Conservation (phyloP, 2,113 vertebrate genomes). For the Motacilla alba region DNA sequence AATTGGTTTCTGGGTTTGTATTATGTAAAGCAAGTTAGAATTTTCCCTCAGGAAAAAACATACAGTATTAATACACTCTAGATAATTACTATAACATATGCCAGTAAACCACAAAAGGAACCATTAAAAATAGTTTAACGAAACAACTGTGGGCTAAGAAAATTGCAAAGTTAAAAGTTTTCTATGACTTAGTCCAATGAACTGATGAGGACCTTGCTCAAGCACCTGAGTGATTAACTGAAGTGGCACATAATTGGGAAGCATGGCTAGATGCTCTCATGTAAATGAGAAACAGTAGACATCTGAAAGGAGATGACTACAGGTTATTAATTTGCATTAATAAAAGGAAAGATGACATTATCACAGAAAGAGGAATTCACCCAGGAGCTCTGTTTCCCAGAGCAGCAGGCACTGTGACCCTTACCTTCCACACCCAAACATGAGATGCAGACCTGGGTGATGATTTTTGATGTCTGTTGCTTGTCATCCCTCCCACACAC, state of each 20-base stretch:
- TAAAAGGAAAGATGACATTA: not conserved
- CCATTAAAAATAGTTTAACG: not conserved
- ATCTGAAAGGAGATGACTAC: not conserved
- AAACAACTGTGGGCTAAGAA: not conserved
- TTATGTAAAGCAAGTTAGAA: not conserved
- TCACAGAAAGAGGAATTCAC: not conserved
- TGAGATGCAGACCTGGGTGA: not conserved
- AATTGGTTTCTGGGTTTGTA: not conserved
- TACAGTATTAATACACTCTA: not conserved
- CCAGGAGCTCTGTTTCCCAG: not conserved
- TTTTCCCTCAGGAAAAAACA: not conserved
- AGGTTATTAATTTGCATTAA: not conserved
- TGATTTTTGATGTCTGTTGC: not conserved
- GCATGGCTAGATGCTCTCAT: not conserved
- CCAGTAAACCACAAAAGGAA: not conserved
- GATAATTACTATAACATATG: not conserved
- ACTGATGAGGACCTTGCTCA: not conserved
- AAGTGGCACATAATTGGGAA: not conserved
- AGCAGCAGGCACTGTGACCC: rapidly evolving
- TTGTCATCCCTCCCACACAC: not conserved
- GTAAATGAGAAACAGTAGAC: not conserved
- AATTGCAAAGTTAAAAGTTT: not conserved
- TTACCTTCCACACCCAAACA: not conserved
- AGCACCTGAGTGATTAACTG: not conserved
- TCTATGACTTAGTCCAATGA: not conserved